These are phyloP conservation scores for Varanus komodoensis DNA, from an alignment of 2,113 vertebrate species.

Conservation along the genomic window DNA sequence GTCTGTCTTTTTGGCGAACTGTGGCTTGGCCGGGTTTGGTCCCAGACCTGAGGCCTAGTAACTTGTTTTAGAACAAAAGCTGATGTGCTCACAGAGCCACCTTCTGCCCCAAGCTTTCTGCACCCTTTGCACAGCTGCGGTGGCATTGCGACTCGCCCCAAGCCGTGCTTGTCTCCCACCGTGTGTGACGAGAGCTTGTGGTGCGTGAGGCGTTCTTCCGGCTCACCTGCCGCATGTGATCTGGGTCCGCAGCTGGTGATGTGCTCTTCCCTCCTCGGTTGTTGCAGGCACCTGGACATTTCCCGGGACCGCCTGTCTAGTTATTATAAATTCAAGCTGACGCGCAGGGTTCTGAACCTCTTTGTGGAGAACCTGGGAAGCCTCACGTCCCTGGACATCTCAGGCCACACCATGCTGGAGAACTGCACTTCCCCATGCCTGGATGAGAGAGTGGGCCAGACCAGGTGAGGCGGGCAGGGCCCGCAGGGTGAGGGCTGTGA, in stretches of 20 bases:
- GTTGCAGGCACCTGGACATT: conserved; percentile 90
- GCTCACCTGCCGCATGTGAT: neutral
- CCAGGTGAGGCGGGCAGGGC: conserved; percentile 79
- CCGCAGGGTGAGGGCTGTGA: too few relatives aligned
- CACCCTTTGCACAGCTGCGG: neutral
- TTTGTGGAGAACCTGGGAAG: conserved; percentile 89
- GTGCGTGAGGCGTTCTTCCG: too few relatives aligned
- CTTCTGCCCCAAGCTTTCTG: neutral
- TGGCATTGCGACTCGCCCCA: too few relatives aligned
- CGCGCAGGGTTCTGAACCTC: conserved; percentile 88
- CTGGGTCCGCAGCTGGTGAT: neutral
- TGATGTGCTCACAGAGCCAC: too few relatives aligned
- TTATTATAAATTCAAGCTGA: conserved; percentile 93
- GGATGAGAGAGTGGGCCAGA: conserved; percentile 93
- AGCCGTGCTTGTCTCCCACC: neutral
- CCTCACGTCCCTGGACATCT: conserved; percentile 94
- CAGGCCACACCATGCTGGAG: conserved; percentile 94
- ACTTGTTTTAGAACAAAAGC: too few relatives aligned
- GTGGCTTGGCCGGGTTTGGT: too few relatives aligned
- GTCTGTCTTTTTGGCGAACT: too few relatives aligned
- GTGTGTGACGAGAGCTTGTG: neutral
- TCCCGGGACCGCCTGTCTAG: conserved; percentile 90
- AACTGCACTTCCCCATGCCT: conserved; percentile 92
- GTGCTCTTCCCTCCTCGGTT: neutral
- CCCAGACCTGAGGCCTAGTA: too few relatives aligned